Evolutionary conservation across 1,140 invertebrate genomes (phyloP), one percentile per base, ranked within the genome.

Genomic region (Heliconius congener): DNA sequence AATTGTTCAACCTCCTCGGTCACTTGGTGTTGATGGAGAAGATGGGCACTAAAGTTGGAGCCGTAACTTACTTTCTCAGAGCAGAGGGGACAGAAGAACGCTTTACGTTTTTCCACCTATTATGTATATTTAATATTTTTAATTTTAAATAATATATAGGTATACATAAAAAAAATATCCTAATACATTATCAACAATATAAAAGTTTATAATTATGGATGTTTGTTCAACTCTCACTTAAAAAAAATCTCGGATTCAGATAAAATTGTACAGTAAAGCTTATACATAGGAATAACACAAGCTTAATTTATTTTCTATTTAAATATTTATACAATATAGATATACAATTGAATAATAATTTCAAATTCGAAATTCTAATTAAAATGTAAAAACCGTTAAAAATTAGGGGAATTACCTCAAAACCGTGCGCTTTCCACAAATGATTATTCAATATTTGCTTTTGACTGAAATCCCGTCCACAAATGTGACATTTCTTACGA

Each of bases 381-480:
- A 46, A 46, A 13, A 46, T 11, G 13, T 46, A 46, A 66, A 30
- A 30, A 30, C 9, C 11, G 27, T 66, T 6, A 13, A 66, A 5
- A 30, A 6, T 27, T 16, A 3, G 27, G 23, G 27, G 60, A 27
- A 16, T 71, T 19, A 93, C 92, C 88, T 93, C 91, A 50, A 91
- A 88, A 16, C 91, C 91, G 52, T 94, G 92, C 9, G 89, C 91
- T 57, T 94, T 94, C 90, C 88, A 90, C 71, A 94, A 73, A 74
- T 94, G 92, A 57, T 93, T 93, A 84, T 94, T 94, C 42, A 94
- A 78, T 0, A 94, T 92, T 71, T 94, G 92, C 79, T 93, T 93
- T 82, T 94, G 92, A 73, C 91, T 93, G 79, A 94, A 94, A 75
- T 94, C 92, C 5, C 91, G 81, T 16, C 84, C 84, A 73, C 92